These are phyloP conservation scores for Drosophila repleta DNA, from an alignment of 1,140 invertebrate species.

Conservation along the genomic window DNA sequence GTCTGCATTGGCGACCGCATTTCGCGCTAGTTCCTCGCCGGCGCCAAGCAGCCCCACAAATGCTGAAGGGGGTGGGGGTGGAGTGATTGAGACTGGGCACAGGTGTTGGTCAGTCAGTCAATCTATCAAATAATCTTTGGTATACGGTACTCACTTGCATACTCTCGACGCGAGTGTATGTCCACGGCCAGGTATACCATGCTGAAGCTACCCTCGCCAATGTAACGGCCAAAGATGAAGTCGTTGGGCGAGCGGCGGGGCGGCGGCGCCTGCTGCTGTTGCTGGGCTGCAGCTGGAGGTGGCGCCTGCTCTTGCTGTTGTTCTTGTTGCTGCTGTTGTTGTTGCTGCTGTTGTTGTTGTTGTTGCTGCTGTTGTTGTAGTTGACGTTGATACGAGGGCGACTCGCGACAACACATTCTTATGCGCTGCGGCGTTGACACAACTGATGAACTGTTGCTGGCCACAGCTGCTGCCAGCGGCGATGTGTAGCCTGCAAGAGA, in stretches of 20 bases:
- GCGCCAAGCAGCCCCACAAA: slow-evolving; percentile 42
- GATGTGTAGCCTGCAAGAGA: slow-evolving; percentile 69
- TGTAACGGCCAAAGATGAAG: slow-evolving; percentile 97
- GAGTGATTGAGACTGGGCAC: neutral
- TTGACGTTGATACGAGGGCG: slow-evolving; percentile 17
- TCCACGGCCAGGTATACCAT: slow-evolving; percentile 97
- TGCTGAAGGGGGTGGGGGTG: neutral
- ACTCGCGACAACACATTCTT: slow-evolving; percentile 52
- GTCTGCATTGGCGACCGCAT: slow-evolving; percentile 34
- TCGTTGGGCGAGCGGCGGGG: slow-evolving; percentile 92
- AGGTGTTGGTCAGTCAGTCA: neutral
- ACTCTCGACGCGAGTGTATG: slow-evolving; percentile 94
- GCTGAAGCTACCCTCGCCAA: slow-evolving; percentile 98
- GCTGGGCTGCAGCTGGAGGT: slow-evolving; percentile 5
- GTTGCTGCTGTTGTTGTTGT: slow-evolving; percentile 33
- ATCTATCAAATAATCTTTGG: slow-evolving; percentile 2
- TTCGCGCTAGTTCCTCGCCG: slow-evolving; percentile 23
- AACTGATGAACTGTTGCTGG: slow-evolving; percentile 70
- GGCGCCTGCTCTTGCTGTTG: slow-evolving; percentile 8
- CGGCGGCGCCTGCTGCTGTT: slow-evolving; percentile 68
- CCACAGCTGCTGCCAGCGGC: slow-evolving; percentile 74
- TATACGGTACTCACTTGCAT: slow-evolving; percentile 93
- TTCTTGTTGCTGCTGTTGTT: slow-evolving; percentile 36
- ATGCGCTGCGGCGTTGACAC: slow-evolving; percentile 59
- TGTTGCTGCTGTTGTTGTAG: slow-evolving; percentile 27